These are phyloP conservation scores for Mastomys coucha DNA, from an alignment of 2,113 vertebrate species.

Conservation along the genomic window DNA sequence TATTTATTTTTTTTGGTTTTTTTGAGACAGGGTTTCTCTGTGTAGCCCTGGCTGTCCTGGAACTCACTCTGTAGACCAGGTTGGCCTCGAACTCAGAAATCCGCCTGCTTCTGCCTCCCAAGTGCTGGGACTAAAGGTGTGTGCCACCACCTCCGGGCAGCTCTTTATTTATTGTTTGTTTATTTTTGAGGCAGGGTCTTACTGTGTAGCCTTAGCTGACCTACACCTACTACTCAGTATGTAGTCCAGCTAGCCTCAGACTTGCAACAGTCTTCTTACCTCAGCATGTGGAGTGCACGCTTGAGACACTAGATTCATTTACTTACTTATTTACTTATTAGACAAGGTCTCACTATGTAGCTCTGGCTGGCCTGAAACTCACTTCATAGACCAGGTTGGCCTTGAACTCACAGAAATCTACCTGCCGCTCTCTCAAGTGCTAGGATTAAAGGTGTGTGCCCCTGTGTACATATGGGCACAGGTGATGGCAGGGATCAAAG, in stretches of 20 bases:
- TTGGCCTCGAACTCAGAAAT: too few species aligned
- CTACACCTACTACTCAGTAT: background rate
- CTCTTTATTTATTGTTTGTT: background rate
- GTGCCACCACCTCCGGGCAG: too few species aligned
- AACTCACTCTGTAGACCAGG: too few species aligned
- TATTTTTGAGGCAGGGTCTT: background rate
- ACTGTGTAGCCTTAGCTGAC: background rate
- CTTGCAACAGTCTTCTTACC: too few species aligned
- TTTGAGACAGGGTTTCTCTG: too few species aligned
- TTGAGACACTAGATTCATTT: background rate
- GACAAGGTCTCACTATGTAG: background rate
- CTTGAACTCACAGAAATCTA: background rate
- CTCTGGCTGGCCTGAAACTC: background rate
- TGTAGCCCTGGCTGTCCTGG: background rate
- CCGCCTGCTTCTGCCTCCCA: too few species aligned
- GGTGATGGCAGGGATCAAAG: background rate
- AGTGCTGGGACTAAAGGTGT: too few species aligned
- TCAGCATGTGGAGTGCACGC: background rate
- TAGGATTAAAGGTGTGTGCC: background rate
- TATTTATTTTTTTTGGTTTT: too few species aligned
- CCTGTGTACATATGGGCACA: background rate
- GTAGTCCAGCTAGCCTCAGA: background rate
- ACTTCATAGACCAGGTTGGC: background rate
- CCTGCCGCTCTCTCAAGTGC: background rate
- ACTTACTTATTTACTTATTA: background rate